A percentile compares a stretch with the other conserved stretches of the same genome.
Evolutionary conservation across 2,113 vertebrate species (phyloP).

Genomic region (Tragelaphus scriptus): DNA sequence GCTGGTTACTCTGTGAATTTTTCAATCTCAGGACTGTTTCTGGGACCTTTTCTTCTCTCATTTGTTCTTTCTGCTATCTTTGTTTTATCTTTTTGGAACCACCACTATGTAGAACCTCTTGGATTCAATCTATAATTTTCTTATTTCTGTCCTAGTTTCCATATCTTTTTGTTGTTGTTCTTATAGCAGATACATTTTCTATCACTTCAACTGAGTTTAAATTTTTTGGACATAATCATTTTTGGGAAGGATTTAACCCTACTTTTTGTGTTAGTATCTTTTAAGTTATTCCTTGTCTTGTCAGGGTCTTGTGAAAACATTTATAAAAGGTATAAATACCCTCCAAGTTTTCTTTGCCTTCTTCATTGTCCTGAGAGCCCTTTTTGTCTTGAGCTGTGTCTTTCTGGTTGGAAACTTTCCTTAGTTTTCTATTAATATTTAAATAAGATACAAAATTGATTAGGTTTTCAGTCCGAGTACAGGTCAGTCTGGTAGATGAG

Average conservation of each 20-base stretch:
- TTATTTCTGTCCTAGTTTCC: neutral
- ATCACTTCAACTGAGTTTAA: neutral
- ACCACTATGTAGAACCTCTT: neutral
- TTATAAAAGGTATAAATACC: neutral
- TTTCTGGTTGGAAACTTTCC: neutral
- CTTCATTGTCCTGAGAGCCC: neutral
- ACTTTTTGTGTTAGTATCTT: neutral
- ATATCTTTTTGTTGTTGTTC: neutral
- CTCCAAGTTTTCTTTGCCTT: neutral
- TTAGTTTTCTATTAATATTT: constrained; percentile 13
- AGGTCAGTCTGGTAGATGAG: neutral
- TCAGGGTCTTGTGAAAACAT: neutral
- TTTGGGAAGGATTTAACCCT: neutral
- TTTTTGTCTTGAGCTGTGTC: neutral
- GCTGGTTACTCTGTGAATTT: neutral
- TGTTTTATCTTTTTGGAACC: neutral
- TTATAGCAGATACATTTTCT: neutral
- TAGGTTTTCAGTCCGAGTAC: neutral
- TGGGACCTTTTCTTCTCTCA: neutral
- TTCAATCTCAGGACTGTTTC: neutral
- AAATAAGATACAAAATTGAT: neutral
- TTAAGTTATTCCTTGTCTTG: neutral
- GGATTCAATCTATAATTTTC: neutral
- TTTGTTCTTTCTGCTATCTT: constrained; percentile 10
- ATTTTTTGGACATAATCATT: neutral